Evolutionary conservation across 2,113 vertebrate species (phyloP).

Genomic region (Progne subis): DNA sequence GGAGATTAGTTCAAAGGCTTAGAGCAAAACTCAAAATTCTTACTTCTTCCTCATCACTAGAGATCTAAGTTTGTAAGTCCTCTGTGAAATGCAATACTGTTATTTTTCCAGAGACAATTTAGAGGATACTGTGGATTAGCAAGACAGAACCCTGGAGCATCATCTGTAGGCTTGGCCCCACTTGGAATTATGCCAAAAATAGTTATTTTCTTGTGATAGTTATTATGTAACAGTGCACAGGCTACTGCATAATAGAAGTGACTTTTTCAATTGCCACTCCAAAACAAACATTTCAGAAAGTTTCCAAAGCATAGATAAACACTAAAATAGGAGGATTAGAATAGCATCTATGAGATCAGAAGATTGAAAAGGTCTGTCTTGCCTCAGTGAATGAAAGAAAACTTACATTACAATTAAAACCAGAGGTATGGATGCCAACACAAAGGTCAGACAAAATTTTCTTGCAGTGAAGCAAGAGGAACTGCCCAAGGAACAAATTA

Average conservation of each 20-base stretch:
- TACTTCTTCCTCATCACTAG: not conserved
- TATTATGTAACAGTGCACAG: not conserved
- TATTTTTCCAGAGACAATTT: not conserved
- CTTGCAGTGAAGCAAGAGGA: conserved; percentile 35
- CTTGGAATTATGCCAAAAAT: not conserved
- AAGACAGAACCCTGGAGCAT: not conserved
- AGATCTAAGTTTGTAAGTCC: not conserved
- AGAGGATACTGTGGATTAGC: not conserved
- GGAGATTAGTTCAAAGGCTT: not conserved
- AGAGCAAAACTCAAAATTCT: not conserved
- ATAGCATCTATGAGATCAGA: not conserved
- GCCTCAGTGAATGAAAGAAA: conserved; percentile 4
- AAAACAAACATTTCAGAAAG: not conserved
- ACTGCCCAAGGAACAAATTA: conserved; percentile 11
- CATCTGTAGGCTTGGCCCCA: not conserved
- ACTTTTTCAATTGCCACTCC: not conserved
- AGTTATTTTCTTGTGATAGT: not conserved
- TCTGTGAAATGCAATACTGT: not conserved
- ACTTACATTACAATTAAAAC: not conserved
- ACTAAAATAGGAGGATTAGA: not conserved
- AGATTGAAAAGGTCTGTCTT: not conserved
- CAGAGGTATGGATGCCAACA: not conserved
- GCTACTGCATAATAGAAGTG: not conserved
- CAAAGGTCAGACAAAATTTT: conserved; percentile 19
- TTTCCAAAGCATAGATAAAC: not conserved